A percentile compares a stretch with the other conserved stretches of the same genome.
phyloP scores from a whole-genome alignment of 1,140 invertebrate genomes.

The Gryllus bimaculatus region DNA sequence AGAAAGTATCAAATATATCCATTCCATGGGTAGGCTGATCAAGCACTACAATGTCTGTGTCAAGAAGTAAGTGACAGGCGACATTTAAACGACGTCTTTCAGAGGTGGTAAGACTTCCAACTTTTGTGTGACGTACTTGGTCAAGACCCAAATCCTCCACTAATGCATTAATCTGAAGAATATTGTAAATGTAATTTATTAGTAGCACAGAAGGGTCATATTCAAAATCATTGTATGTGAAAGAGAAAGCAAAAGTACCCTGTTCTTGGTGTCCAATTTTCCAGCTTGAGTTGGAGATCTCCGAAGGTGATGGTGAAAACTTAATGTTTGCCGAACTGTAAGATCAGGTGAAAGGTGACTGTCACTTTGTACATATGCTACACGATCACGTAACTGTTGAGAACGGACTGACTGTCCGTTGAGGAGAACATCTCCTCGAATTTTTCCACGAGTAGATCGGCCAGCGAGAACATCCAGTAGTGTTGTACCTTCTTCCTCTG shows the following conservation, averaged over 20 bases:
- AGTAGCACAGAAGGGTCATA: not conserved
- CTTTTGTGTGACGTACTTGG: conserved; percentile 68
- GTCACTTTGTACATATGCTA: conserved; percentile 32
- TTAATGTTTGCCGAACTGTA: conserved; percentile 41
- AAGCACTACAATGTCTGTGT: conserved; percentile 72
- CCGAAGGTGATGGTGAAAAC: conserved; percentile 34
- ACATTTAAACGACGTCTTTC: conserved; percentile 76
- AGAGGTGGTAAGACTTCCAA: conserved; percentile 69
- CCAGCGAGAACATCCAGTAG: conserved; percentile 75
- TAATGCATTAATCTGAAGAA: conserved; percentile 61
- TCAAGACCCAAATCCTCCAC: conserved; percentile 84
- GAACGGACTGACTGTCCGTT: conserved; percentile 64
- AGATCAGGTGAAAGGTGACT: conserved; percentile 34
- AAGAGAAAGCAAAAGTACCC: conserved; percentile 33
- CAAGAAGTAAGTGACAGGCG: conserved; percentile 75
- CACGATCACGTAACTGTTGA: conserved; percentile 42
- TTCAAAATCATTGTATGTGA: not conserved
- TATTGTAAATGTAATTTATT: not conserved
- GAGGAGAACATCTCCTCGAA: conserved; percentile 67
- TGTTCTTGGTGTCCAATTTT: conserved; percentile 52
- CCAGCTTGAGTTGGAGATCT: conserved; percentile 29
- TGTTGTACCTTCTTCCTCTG: conserved; percentile 63
- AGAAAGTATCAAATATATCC: conserved; percentile 95
- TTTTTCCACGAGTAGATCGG: conserved; percentile 31
- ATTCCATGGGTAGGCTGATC: conserved; percentile 86